phyloP scores from a whole-genome alignment of 2,888 invertebrate genomes.

The Oithona nana region DNA sequence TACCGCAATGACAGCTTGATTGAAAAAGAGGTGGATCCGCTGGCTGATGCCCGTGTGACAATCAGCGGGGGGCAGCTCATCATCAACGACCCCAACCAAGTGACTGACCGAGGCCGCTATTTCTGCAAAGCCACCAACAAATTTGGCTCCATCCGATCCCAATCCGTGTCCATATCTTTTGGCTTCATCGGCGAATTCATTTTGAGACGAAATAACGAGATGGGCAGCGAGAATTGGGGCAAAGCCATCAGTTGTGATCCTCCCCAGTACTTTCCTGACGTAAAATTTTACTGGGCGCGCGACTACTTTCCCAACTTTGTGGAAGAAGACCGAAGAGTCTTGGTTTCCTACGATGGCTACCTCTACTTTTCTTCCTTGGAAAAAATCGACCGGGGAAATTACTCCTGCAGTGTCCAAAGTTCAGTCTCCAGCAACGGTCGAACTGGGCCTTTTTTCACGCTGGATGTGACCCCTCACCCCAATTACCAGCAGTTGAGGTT shows the following conservation, averaged over 20 bases:
- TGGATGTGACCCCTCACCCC: constrained; percentile 62
- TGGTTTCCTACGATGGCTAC: constrained; percentile 81
- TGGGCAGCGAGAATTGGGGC: constrained; percentile 78
- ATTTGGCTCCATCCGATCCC: constrained; percentile 70
- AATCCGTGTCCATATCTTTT: constrained; percentile 67
- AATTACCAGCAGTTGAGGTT: constrained; percentile 79
- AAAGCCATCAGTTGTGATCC: constrained; percentile 81
- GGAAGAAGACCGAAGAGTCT: constrained; percentile 74
- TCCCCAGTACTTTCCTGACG: constrained; percentile 71
- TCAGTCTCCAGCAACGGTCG: constrained; percentile 65
- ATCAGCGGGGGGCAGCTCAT: constrained; percentile 77
- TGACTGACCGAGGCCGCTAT: constrained; percentile 62
- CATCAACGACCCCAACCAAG: constrained; percentile 60
- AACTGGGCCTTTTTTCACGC: constrained; percentile 69
- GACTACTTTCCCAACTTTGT: constrained; percentile 77
- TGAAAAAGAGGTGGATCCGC: constrained; percentile 53
- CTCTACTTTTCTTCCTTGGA: constrained; percentile 86
- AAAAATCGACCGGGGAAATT: constrained; percentile 67
- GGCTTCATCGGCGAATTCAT: constrained; percentile 77
- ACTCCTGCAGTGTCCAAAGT: constrained; percentile 78
- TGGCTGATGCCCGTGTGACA: constrained; percentile 52
- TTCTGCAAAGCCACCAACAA: constrained; percentile 78
- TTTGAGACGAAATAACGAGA: constrained; percentile 59
- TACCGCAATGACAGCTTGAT: constrained; percentile 57
- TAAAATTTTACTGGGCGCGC: constrained; percentile 78